phyloP scores from a whole-genome alignment of 2,113 vertebrate genomes.

The Bufo gargarizans region DNA sequence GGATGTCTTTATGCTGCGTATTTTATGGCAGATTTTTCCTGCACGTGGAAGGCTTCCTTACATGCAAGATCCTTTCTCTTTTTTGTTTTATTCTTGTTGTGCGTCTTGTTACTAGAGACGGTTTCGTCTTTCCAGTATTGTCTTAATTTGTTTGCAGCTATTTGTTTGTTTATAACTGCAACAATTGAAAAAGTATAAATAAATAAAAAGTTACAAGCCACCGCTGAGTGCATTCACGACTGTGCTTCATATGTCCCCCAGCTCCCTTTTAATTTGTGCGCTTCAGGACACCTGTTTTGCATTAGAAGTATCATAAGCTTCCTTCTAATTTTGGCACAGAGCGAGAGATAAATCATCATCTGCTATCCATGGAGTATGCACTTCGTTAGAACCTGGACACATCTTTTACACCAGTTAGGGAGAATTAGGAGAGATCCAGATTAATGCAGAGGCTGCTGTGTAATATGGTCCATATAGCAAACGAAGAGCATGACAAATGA shows the following conservation, averaged over 20 bases:
- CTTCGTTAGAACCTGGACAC: not conserved
- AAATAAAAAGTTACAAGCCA: not conserved
- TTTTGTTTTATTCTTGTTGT: too few species aligned
- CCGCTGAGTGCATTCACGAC: not conserved
- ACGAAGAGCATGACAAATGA: not conserved
- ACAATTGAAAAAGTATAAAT: too few species aligned
- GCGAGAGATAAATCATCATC: not conserved
- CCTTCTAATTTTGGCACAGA: not conserved
- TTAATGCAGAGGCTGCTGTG: not conserved
- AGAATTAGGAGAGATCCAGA: not conserved
- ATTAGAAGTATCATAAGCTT: not conserved
- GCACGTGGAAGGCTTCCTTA: too few species aligned
- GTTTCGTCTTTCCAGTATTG: too few species aligned
- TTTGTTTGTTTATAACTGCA: too few species aligned
- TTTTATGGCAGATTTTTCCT: too few species aligned
- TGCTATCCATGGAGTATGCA: not conserved
- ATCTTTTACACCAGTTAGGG: not conserved
- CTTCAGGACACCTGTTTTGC: conserved; percentile 13
- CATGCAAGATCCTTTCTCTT: too few species aligned
- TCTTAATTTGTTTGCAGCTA: too few species aligned
- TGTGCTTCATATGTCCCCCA: not conserved
- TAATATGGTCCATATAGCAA: not conserved
- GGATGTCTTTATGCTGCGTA: too few species aligned
- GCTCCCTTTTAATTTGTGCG: not conserved
- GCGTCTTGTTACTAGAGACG: too few species aligned